Evolutionary conservation across 1,140 invertebrate species (phyloP).

Genomic region (Campoletis sonorensis): DNA sequence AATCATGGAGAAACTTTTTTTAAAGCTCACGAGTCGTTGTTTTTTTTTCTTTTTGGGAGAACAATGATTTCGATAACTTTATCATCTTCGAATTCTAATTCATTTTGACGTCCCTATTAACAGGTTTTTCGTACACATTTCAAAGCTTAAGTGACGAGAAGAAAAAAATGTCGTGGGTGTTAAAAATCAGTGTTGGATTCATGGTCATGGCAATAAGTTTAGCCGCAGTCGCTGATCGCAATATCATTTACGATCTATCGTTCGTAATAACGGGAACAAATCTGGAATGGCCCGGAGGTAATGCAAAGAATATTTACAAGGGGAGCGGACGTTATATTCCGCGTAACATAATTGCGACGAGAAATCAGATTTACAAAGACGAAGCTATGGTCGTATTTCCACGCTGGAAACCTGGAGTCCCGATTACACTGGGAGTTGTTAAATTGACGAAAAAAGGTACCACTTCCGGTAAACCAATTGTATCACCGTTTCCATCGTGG

Average conservation of each 20-base stretch:
- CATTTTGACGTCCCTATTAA: no score
- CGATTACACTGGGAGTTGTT: slow-evolving; percentile 80
- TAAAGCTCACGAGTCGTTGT: no score
- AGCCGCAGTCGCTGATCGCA: slow-evolving; percentile 52
- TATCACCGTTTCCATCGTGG: slow-evolving; percentile 80
- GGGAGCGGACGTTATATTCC: slow-evolving; percentile 78
- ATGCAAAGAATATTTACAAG: slow-evolving; percentile 79
- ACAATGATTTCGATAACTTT: no score
- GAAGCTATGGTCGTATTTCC: slow-evolving; percentile 79
- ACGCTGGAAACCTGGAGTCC: slow-evolving; percentile 79
- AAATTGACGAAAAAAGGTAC: slow-evolving; percentile 74
- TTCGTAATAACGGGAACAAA: slow-evolving; percentile 74
- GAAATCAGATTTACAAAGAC: slow-evolving; percentile 79
- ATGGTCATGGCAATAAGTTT: not conserved
- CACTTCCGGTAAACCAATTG: slow-evolving; percentile 54
- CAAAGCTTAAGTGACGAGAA: no score
- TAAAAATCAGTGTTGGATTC: slow-evolving; percentile 47
- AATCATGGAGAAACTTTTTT: no score
- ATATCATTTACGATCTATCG: slow-evolving; percentile 62
- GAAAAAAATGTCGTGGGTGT: slow-evolving; percentile 57
- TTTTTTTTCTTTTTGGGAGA: no score
- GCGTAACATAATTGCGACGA: slow-evolving; percentile 80
- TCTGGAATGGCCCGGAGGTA: slow-evolving; percentile 78
- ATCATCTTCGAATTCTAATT: no score
- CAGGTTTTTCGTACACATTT: no score